Evolutionary conservation across 35 echinoderm and acorn worm genomes (phyloP).

Genomic region (Hemicentrotus pulcherrimus): DNA sequence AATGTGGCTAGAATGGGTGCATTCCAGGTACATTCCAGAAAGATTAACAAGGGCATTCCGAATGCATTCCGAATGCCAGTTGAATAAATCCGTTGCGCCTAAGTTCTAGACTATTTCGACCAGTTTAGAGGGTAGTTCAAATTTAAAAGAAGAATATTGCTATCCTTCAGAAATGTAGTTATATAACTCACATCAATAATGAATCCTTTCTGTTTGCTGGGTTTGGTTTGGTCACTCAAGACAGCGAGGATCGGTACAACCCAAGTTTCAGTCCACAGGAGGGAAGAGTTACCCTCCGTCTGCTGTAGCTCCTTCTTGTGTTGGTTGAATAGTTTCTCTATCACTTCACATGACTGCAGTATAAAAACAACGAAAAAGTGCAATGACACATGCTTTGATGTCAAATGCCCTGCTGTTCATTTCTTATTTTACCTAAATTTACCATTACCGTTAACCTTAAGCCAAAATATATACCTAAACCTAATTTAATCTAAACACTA

Average conservation of each 20-base stretch:
- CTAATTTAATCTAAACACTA: no score
- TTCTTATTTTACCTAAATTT: no score
- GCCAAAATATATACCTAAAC: no score
- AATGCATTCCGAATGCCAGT: no score
- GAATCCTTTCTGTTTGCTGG: conserved; percentile 66
- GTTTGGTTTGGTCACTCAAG: conserved; percentile 33
- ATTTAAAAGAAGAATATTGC: not conserved
- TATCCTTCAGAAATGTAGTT: not conserved
- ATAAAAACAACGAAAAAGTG: no score
- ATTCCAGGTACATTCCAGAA: no score
- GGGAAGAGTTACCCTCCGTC: not conserved
- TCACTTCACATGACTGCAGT: conserved; percentile 76
- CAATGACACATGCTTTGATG: no score
- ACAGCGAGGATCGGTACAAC: conserved; percentile 55
- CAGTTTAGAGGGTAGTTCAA: not conserved
- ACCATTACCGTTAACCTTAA: no score
- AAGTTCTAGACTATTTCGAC: not conserved
- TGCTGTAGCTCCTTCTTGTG: conserved; percentile 51
- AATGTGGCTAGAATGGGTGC: no score
- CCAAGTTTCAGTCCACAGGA: conserved; percentile 65
- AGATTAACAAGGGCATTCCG: no score
- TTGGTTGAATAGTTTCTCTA: conserved; percentile 68
- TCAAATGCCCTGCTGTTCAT: no score
- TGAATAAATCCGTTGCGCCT: no score
- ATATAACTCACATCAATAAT: conserved; percentile 67